Evolutionary conservation across 1,140 invertebrate genomes (phyloP), one percentile per base, ranked within the genome.

Genomic region (Aphidius ervi): DNA sequence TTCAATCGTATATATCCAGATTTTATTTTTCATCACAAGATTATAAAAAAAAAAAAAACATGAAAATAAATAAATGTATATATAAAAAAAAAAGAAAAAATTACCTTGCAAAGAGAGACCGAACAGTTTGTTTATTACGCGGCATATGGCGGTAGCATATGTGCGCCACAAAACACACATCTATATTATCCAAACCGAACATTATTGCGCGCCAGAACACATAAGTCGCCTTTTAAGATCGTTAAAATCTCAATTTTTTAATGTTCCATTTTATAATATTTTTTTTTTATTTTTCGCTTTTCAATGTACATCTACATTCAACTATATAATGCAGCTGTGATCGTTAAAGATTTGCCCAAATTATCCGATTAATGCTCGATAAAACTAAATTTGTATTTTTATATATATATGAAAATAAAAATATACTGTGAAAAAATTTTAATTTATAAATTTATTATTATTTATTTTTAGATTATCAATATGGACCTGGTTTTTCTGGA

Each of bases 401-500:
- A 42, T 6, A 43, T 6, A n/a, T 6, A 1, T 43, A 16, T 9
- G n/a, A n/a, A 4, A 2, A 31, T 47, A 47, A 23, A 46, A 46
- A 57, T 46, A 49, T 47, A 16, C 16, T 46, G 10, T 45, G 16
- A 46, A 61, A 31, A 31, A 31, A 61, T 23, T 41, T 9, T 37
- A 16, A 41, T 49, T 37, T 3, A 40, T 10, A 46, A 47, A 42
- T 58, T 58, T 37, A 4, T 55, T 41, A 55, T 3, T 45, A 65
- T 68, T 61, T 71, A 70, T 67, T 61, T 80, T 71, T 78, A 92
- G 90, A 85, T 83, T 90, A 82, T 64, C 82, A 84, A 57, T 85
- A 83, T 57, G 80, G 77, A n/a, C 81, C 82, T 58, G 80, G 80
- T 49, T 85, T 84, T 76, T 71, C 74, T 1, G 86, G 74, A 76